Evolutionary conservation across 2,888 invertebrate genomes (phyloP).

Genomic region (Melinaea menophilus): DNA sequence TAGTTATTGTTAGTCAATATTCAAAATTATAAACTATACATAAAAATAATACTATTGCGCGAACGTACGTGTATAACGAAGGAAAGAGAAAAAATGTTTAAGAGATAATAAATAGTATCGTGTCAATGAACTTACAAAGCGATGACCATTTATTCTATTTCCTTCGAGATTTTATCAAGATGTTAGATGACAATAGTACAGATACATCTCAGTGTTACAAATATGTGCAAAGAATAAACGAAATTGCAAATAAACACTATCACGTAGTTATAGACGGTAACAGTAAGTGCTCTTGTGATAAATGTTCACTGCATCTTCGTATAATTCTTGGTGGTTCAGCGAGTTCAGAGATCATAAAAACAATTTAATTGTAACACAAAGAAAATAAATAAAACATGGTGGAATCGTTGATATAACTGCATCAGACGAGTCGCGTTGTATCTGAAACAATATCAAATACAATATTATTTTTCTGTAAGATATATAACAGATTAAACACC

Average conservation of each 20-base stretch:
- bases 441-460: constrained; percentile 59
- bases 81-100: constrained; percentile 64
- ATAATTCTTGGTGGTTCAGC: constrained; percentile 41
- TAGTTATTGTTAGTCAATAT: constrained; percentile 75
- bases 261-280: constrained; percentile 42
- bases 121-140: constrained; percentile 59
- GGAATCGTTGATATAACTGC: constrained; percentile 36
- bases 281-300: constrained; percentile 43
- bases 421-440: constrained; percentile 51
- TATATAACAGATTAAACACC: not conserved
- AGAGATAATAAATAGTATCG: constrained; percentile 40
- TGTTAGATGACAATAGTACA: constrained; percentile 37
- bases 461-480: constrained; percentile 17
- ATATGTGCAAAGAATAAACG: constrained; percentile 47
- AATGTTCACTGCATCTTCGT: constrained; percentile 55
- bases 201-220: constrained; percentile 46
- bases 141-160: constrained; percentile 58
- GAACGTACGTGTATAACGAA: constrained; percentile 52
- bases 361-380: constrained; percentile 50
- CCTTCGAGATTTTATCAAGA: constrained; percentile 55
- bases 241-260: constrained; percentile 59
- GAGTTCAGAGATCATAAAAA: constrained; percentile 25
- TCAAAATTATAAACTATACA: constrained; percentile 54
- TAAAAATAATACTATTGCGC: constrained; percentile 42
- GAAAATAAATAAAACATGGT: constrained; percentile 42